Percentiles rank a stretch among this genome's conserved stretches.
phyloP scores from a whole-genome alignment of 2,113 vertebrate genomes.

The Terrapene triunguis region DNA sequence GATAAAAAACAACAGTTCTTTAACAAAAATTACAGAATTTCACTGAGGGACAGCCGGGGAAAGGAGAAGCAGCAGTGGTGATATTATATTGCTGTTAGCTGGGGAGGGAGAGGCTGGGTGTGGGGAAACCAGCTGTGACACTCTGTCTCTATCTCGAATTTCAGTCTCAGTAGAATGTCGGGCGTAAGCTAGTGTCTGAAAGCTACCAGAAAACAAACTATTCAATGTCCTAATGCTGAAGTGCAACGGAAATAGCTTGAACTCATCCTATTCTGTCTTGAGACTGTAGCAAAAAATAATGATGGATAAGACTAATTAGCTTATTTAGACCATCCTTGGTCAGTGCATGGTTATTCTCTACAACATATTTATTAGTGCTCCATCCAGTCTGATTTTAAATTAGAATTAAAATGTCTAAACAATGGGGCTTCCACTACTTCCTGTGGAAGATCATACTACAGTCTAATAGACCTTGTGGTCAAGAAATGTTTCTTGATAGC shows the following conservation, averaged over 20 bases:
- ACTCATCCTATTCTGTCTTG: background rate
- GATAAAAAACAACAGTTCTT: too few species aligned
- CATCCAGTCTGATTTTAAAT: background rate
- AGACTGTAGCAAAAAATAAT: background rate
- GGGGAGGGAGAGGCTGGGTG: background rate
- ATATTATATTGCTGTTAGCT: background rate
- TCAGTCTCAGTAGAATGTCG: background rate
- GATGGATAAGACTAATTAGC: background rate
- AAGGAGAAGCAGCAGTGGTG: background rate
- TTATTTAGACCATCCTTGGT: background rate
- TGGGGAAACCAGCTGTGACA: background rate
- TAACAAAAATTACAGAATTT: too few species aligned
- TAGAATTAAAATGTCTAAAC: background rate
- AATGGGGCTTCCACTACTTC: background rate
- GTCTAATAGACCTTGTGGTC: background rate
- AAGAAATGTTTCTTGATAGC: background rate
- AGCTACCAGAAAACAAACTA: background rate
- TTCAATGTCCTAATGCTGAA: background rate
- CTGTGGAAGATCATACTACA: background rate
- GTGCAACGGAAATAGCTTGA: background rate
- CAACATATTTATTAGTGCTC: background rate
- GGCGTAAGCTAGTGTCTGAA: background rate
- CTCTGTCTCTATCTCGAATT: background rate
- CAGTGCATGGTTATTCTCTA: background rate
- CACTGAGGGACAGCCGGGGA: too few species aligned